A percentile compares a stretch with the other conserved stretches of the same genome.
Conservation (phyloP, 1,140 invertebrate genomes). For the Meloidogyne exigua region DNA sequence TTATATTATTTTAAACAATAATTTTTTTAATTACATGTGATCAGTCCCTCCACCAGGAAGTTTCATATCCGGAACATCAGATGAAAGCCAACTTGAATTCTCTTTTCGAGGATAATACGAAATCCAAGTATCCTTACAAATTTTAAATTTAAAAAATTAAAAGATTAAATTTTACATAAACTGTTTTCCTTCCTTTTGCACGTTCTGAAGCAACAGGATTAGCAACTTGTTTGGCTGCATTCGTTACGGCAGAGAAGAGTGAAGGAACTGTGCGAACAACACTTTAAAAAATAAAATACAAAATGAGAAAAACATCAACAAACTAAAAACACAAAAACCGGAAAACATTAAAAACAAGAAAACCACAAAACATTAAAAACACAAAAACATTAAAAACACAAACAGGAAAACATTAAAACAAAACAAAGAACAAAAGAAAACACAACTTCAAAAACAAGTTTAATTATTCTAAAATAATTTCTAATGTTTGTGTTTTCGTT, state of each 20-base stretch:
- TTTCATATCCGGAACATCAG: slow-evolving; percentile 45
- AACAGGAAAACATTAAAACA: too few relatives aligned
- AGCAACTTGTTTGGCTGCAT: slow-evolving; percentile 52
- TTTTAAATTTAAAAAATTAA: too few relatives aligned
- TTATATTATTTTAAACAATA: not conserved
- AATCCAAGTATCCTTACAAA: slow-evolving; percentile 47
- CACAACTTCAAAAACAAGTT: too few relatives aligned
- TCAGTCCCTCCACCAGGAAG: slow-evolving; percentile 65
- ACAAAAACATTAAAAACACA: too few relatives aligned
- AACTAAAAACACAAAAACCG: too few relatives aligned
- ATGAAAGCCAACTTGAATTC: slow-evolving; percentile 3
- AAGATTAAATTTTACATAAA: slow-evolving; percentile 39
- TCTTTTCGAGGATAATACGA: slow-evolving; percentile 19
- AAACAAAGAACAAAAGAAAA: too few relatives aligned
- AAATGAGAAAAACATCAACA: too few relatives aligned
- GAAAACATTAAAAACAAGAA: too few relatives aligned
- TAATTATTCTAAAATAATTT: too few relatives aligned
- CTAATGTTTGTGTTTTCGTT: too few relatives aligned
- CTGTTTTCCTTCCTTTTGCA: slow-evolving; percentile 46
- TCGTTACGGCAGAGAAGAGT: slow-evolving; percentile 47
- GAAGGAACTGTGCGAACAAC: slow-evolving; percentile 52
- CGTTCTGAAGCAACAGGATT: slow-evolving; percentile 53
- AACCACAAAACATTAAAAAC: too few relatives aligned
- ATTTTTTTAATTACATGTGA: slow-evolving; percentile 24
- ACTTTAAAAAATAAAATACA: slow-evolving; percentile 33